Evolutionary conservation across 2,797 vertebrate species (phyloP), one percentile per base, ranked within the genome.

Genomic region (Enteromius anoplus): DNA sequence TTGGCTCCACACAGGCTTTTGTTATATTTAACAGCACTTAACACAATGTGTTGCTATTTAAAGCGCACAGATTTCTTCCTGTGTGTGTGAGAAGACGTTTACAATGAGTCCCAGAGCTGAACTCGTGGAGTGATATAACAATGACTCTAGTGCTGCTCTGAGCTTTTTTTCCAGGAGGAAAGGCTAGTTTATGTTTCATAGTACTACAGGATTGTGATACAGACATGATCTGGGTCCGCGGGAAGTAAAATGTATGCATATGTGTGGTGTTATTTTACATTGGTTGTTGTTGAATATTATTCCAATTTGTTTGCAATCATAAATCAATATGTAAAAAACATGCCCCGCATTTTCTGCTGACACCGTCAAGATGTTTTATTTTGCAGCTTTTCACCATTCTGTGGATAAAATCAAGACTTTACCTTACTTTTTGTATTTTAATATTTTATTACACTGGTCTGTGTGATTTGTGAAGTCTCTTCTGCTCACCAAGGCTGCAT

Each of bases 21-120:
- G 29, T 37, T 64, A 81, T 73, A 73, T 37, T 72, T 73, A 81
- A 81, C 17, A 23, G 78, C 49, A 60, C 23, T 32, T 21, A 37
- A 51, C 45, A 82, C 80, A 75, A 82, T 82, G 71, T n/a, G 47
- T 29, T 40, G 80, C 60, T 82, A 66, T 82, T 82, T 75, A 75
- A 75, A 75, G 80, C 1, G 0, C 42, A 37, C 69, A 26, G 55
- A 81, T 64, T 29, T 82, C 40, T 82, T 75, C 60, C 64, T 80
- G 78, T 42, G 71, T 42, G 70, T 15, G 21, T 65, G 8, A 29
- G 40, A 64, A 29, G 17, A 72, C 3, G 3, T 62, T 73, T 64
- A 62, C 55, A 29, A 26, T 68, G 29, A 60, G 42, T 60, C 55
- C 4, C n/a, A 42, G 23, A 72, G 19, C 40, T 37, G 14, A 51